Evolutionary conservation across 35 echinoderm and acorn worm genomes (phyloP), one percentile per base, ranked within the genome.

Genomic region (Holothuria glaberrima): DNA sequence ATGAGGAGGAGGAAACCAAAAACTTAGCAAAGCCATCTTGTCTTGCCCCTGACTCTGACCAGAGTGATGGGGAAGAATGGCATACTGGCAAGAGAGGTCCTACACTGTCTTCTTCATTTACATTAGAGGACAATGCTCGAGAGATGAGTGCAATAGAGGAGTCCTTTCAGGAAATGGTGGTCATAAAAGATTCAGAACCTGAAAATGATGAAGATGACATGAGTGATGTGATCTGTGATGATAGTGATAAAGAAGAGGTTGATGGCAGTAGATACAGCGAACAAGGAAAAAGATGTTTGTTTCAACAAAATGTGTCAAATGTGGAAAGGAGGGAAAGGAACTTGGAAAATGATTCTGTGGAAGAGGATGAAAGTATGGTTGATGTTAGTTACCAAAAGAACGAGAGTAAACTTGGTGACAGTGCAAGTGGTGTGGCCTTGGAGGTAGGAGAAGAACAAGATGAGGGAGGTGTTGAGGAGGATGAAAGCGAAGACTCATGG

Each of bases 131-230:
- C 7, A 82, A 44, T 50, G 79, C 54, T 44, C 0, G 48, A 18
- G 79, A 82, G 2, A 32, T 82, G 14, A 82, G 79, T 19, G 79
- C 79, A 41, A 82, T 82, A 2, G 48, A 82, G 22, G 79, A 82
- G 29, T 82, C 79, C 14, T 82, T 82, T 25, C 79, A 82, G 57
- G 79, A 82, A 10, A 25, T 82, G 48, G 57, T 82, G 46, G 50
- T 54, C 19, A 30, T 82, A 31, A 26, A 82, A 18, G 50, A 58
- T 12, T 84, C 80, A 6, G 56, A 84, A 9, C 20, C 25, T 1
- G 30, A 84, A 6, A 0, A 35, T 9, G 25, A 27, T 22, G 54
- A 61, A 20, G 54, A 61, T 14, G 59, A 59, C 12, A 54, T 54
- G 50, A 54, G 13, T 54, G 50, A 17, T 14, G 50, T 54, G 16